Conservation (phyloP, 2,797 vertebrate genomes). For the Schizopygopsis malacanthus region DNA sequence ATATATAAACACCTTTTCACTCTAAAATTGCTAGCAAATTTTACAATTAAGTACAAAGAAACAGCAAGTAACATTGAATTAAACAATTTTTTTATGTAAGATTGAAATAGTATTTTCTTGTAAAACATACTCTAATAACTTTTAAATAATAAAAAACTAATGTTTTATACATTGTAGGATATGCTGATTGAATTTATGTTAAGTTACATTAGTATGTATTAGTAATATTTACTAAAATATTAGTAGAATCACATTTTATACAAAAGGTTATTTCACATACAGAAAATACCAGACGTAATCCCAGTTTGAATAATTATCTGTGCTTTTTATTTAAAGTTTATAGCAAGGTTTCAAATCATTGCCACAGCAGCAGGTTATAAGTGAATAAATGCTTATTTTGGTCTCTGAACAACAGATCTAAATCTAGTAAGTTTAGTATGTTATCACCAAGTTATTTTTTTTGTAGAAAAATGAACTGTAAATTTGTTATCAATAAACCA, state of each 20-base stretch:
- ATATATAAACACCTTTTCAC: too few species aligned
- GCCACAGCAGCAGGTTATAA: constrained; percentile 18
- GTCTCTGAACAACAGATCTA: constrained; percentile 20
- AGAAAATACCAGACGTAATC: not conserved
- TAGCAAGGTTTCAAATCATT: not conserved
- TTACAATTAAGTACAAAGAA: too few species aligned
- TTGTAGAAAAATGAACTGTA: not conserved
- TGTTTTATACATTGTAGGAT: too few species aligned
- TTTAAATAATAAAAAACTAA: too few species aligned
- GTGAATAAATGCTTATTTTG: not conserved
- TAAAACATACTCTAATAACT: too few species aligned
- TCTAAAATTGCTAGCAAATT: too few species aligned
- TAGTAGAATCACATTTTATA: too few species aligned
- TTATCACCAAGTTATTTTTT: not conserved
- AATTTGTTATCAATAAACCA: not conserved
- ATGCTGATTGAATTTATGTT: too few species aligned
- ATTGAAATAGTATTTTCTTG: too few species aligned
- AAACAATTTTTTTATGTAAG: too few species aligned
- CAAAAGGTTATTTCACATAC: not conserved
- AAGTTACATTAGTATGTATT: too few species aligned
- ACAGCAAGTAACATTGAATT: too few species aligned
- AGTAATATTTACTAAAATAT: not conserved
- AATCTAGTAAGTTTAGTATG: not conserved
- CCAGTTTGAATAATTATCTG: not conserved
- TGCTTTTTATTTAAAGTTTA: not conserved